Percentiles rank a stretch among this genome's conserved stretches.
These are phyloP conservation scores for Tupaia chinensis DNA, from an alignment of 2,113 vertebrate species.

Conservation along the genomic window DNA sequence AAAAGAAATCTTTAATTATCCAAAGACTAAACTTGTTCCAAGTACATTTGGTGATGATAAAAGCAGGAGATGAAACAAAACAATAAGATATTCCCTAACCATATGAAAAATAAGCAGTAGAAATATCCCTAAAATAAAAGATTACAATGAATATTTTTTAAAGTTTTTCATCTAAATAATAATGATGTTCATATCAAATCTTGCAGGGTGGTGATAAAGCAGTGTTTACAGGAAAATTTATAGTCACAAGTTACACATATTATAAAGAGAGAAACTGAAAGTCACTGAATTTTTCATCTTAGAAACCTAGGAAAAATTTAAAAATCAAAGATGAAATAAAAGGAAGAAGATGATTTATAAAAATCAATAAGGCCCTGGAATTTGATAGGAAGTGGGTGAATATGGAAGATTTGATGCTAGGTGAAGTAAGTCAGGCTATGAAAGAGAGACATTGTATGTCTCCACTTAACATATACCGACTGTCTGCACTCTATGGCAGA, in stretches of 20 bases:
- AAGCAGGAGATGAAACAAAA: background rate
- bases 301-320: background rate
- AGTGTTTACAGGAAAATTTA: no score
- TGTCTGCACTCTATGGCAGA: no score
- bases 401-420: no score
- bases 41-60: background rate
- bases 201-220: background rate
- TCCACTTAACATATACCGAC: no score
- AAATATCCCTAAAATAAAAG: background rate
- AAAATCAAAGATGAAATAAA: background rate
- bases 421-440: no score
- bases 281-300: background rate
- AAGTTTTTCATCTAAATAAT: background rate
- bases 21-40: background rate
- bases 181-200: background rate
- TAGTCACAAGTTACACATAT: no score
- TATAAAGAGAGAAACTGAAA: background rate
- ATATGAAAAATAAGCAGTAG: background rate
- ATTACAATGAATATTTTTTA: background rate
- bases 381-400: no score
- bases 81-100: background rate
- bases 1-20: background rate
- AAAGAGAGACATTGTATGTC: no score
- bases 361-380: background rate
- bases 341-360: background rate